phyloP scores from a whole-genome alignment of 1,140 invertebrate genomes.

The Streblospio benedicti region DNA sequence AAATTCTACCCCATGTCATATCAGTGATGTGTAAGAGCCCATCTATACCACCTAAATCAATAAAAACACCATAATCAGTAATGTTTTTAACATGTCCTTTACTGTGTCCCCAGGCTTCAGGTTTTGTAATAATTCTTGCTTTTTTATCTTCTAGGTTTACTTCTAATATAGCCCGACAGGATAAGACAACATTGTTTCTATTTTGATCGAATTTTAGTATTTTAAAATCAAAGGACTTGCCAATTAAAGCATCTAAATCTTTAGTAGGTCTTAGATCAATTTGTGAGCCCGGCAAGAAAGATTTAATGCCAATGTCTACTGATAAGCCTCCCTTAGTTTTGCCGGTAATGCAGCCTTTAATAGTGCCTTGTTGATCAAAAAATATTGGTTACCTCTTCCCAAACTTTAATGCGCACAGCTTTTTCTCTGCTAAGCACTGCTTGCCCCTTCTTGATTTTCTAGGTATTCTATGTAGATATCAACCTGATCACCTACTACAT shows the following conservation, averaged over 20 bases:
- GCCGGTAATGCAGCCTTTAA: conserved; percentile 22
- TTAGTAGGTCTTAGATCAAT: conserved; percentile 20
- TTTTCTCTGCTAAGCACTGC: too few relatives aligned
- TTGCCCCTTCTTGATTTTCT: too few relatives aligned
- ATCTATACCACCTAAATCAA: conserved; percentile 31
- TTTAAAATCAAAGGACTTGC: conserved; percentile 25
- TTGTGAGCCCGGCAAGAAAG: conserved; percentile 27
- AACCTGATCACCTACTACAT: too few relatives aligned
- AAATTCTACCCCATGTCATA: conserved; percentile 26
- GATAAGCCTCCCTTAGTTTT: conserved; percentile 27
- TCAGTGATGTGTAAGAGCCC: conserved; percentile 31
- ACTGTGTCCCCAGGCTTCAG: conserved; percentile 24
- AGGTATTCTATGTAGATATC: too few relatives aligned
- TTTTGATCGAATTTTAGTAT: conserved; percentile 24
- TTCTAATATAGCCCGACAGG: conserved; percentile 24
- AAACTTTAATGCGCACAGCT: too few relatives aligned
- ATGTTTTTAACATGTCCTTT: conserved; percentile 31
- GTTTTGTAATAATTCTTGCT: conserved; percentile 16
- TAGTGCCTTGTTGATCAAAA: too few relatives aligned
- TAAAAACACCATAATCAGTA: conserved; percentile 31
- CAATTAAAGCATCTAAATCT: conserved; percentile 3
- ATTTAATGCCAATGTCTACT: conserved; percentile 22
- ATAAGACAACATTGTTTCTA: conserved; percentile 27
- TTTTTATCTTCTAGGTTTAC: conserved; percentile 7
- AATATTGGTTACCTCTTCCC: too few relatives aligned